Conservation (phyloP, 2,113 vertebrate species). For the Sebastes schlegelii region DNA sequence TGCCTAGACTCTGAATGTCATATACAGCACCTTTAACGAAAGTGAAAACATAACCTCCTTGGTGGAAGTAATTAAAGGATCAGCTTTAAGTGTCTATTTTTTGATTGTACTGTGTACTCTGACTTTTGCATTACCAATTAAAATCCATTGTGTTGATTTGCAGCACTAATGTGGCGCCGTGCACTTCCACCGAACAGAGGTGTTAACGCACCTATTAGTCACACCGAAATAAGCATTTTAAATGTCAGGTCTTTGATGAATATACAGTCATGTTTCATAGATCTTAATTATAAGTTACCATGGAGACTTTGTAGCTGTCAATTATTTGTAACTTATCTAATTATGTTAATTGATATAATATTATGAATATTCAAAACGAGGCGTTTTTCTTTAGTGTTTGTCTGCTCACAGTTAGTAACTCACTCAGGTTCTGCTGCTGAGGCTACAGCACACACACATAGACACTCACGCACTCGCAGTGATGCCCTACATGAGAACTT, state of each 20-base stretch:
- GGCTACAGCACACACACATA: not conserved
- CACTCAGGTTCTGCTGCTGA: not conserved
- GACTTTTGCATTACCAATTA: conserved; percentile 28
- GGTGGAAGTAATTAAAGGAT: conserved; percentile 19
- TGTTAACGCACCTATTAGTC: conserved; percentile 34
- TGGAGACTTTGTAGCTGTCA: conserved; percentile 15
- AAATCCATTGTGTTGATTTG: conserved; percentile 40
- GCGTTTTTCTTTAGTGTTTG: not conserved
- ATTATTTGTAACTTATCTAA: conserved; percentile 16
- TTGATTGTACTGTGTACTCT: not conserved
- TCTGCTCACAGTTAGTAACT: not conserved
- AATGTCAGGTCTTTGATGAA: conserved; percentile 29
- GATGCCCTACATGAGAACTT: conserved; percentile 5
- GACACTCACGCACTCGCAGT: not conserved
- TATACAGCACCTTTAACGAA: not conserved
- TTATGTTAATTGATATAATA: not conserved
- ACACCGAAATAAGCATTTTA: conserved; percentile 17
- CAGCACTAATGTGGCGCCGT: conserved; percentile 48
- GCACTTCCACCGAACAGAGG: conserved; percentile 35
- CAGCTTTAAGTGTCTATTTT: conserved; percentile 21
- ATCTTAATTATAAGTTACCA: conserved; percentile 27
- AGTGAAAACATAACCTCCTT: not conserved
- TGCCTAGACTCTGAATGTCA: not conserved
- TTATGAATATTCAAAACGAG: not conserved
- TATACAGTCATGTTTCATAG: conserved; percentile 20